phyloP scores from a whole-genome alignment of 2,113 vertebrate species.

The Alligator mississippiensis region DNA sequence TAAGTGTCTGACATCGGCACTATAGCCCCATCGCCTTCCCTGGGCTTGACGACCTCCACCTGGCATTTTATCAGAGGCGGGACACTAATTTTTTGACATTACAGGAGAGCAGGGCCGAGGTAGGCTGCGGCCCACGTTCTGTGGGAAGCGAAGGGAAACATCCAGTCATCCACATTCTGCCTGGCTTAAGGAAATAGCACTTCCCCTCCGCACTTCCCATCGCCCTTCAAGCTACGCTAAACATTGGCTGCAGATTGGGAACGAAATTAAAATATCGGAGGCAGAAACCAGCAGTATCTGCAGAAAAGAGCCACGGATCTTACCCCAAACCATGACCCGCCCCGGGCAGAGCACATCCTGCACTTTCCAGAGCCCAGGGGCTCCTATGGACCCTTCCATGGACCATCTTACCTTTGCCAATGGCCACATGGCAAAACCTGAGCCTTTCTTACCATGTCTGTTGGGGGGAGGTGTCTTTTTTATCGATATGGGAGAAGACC shows the following conservation, averaged over 20 bases:
- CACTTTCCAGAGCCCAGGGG: neutral
- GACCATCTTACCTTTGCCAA: neutral
- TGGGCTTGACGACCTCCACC: constrained; percentile 21
- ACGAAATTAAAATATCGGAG: neutral
- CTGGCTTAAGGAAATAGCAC: neutral
- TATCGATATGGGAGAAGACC: neutral
- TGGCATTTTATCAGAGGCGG: neutral
- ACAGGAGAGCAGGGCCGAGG: neutral
- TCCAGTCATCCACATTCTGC: neutral
- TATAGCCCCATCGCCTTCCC: fast-evolving
- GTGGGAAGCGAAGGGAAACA: neutral
- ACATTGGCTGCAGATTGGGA: neutral
- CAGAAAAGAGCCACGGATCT: neutral
- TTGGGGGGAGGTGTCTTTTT: neutral
- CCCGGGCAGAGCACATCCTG: neutral
- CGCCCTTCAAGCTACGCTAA: neutral
- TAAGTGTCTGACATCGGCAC: constrained; percentile 13
- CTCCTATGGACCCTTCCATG: neutral
- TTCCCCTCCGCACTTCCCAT: neutral
- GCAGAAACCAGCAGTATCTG: neutral
- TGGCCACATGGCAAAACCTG: neutral
- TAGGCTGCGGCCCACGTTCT: neutral
- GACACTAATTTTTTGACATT: neutral
- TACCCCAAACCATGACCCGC: neutral
- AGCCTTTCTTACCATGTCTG: neutral